These are phyloP conservation scores for Drosophila sucinea DNA, from an alignment of 1,140 invertebrate genomes.

Conservation along the genomic window DNA sequence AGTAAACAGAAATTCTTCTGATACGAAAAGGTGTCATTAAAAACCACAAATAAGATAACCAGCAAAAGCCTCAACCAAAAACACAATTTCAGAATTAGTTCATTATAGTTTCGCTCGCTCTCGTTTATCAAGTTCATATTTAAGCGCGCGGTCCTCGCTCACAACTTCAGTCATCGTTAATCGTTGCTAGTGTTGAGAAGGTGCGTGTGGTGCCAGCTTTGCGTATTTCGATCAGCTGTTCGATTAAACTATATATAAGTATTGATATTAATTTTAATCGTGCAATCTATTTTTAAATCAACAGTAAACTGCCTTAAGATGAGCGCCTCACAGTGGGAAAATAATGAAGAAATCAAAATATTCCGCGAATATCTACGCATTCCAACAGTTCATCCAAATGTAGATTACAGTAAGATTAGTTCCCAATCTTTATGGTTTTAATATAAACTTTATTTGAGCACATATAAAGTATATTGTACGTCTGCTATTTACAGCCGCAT, in stretches of 20 bases:
- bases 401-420: slow-evolving; percentile 89
- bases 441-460: slow-evolving; percentile 10
- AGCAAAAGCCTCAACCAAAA: slow-evolving; percentile 38
- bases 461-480: not conserved
- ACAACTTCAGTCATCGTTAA: slow-evolving; percentile 41
- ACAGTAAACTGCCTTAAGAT: slow-evolving; percentile 34
- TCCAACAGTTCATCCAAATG: slow-evolving; percentile 91
- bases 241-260: slow-evolving; percentile 19
- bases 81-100: slow-evolving; percentile 20
- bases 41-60: slow-evolving; percentile 24
- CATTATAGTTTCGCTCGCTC: not conserved
- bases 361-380: slow-evolving; percentile 92
- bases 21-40: slow-evolving; percentile 20
- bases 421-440: slow-evolving; percentile 23
- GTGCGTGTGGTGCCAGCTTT: slow-evolving; percentile 39
- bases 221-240: slow-evolving; percentile 15
- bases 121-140: slow-evolving; percentile 47
- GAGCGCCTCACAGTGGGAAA: slow-evolving; percentile 75
- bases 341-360: slow-evolving; percentile 88
- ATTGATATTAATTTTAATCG: slow-evolving; percentile 3
- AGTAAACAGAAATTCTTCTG: slow-evolving; percentile 32
- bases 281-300: not conserved
- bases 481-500: slow-evolving; percentile 87
- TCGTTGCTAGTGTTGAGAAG: slow-evolving; percentile 60
- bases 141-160: slow-evolving; percentile 40